Base-by-base conservation (phyloP, 2,888 invertebrate species). In the Lumbricus terrestris region DNA sequence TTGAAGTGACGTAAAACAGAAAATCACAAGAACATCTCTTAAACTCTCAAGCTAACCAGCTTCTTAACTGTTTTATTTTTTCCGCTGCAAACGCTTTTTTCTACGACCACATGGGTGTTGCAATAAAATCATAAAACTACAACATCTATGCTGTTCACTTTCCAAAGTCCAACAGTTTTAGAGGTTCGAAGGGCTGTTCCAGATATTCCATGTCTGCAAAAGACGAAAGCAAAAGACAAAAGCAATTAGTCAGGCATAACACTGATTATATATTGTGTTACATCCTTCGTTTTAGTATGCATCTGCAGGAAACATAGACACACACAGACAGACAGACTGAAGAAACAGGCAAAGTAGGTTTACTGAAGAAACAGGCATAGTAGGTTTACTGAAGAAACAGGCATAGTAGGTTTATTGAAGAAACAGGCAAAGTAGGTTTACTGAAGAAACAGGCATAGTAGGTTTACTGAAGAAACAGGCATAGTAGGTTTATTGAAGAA, bases 121-220 rank as follows among this genome's bases (percentile, higher is more conserved):
- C 69, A 69, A 69, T 69, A 69, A 69, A 69, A 69, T 69, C 85
- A 85, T 34, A 85, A 37, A 85, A 85, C 85, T 85, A 85, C 85
- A 85, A 85, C 85, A 85, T 34, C 69, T 69, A 69, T 69, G 69
- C 69, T 69, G 69, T 69, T 69, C 85, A 85, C 35, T 37, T 85
- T 85, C 47, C 85, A 85, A 83, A 83, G 85, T 34, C 69, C 34
- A 35, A 85, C 85, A 35, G 85, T 85, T 85, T 37, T 85, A 37
- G 85, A 85, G 35, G 85, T 85, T 85, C 37, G 85, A 85, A 34
- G 85, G 85, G 85, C 85, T 37, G 37, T 85, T 85, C 85, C 85
- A 85, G 85, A 85, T 85, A 37, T 85, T 85, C 85, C 85, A 85
- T 37, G 85, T 37, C 85, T 85, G 23, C 85, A 85, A 85, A 15